Evolutionary conservation across 2,888 invertebrate genomes (phyloP).

Genomic region (Melitaea athalia): DNA sequence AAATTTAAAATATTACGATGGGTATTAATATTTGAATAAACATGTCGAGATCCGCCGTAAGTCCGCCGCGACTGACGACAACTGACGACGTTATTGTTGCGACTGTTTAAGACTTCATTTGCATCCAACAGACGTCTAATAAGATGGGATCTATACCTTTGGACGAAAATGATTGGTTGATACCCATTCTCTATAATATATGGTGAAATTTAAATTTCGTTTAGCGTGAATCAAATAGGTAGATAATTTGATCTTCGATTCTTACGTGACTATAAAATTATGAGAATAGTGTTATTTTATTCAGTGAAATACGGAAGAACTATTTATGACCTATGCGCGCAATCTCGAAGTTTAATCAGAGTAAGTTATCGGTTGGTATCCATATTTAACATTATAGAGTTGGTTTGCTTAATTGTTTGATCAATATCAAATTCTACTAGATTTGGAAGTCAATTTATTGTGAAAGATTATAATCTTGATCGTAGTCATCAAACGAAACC

Average conservation of each 20-base stretch:
- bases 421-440: too few species aligned
- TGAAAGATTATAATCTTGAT: too few species aligned
- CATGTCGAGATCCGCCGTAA: conserved; percentile 59
- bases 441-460: too few species aligned
- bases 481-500: too few species aligned
- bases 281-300: not conserved
- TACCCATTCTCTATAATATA: conserved; percentile 3
- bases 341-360: not conserved
- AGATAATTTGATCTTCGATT: conserved; percentile 1
- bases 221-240: not conserved
- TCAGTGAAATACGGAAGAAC: not conserved
- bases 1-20: conserved; percentile 71
- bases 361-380: not conserved
- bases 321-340: not conserved
- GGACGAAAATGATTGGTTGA: conserved; percentile 22
- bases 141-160: conserved; percentile 20
- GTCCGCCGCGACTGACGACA: conserved; percentile 56
- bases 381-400: too few species aligned
- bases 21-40: conserved; percentile 76
- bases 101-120: conserved; percentile 57
- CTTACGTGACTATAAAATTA: not conserved
- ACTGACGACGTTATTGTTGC: conserved; percentile 43
- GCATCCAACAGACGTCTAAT: conserved; percentile 40
- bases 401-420: too few species aligned
- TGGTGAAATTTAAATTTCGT: conserved; percentile 5